Percentiles rank a stretch among this genome's conserved stretches.
phyloP scores from a whole-genome alignment of 2,113 vertebrate species.

The Pelusios castaneus region DNA sequence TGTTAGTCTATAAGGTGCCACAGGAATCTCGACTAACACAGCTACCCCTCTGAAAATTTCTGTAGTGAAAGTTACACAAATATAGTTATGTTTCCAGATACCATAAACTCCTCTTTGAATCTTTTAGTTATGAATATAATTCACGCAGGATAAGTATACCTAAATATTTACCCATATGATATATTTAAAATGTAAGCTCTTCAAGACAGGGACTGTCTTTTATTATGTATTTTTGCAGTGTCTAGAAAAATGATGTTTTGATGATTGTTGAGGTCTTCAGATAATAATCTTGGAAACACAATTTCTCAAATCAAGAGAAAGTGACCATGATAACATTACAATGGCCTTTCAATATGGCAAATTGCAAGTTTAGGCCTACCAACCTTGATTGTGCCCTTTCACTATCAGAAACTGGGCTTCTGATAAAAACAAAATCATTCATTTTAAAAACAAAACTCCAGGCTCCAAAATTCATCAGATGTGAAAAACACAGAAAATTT shows the following conservation, averaged over 20 bases:
- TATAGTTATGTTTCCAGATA: conserved; percentile 58
- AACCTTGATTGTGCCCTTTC: not conserved
- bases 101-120: conserved; percentile 46
- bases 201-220: not conserved
- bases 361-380: not conserved
- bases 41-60: too few relatives aligned
- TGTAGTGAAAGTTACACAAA: conserved; percentile 44
- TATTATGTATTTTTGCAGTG: rapidly evolving
- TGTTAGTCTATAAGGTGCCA: too few relatives aligned
- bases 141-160: conserved; percentile 52
- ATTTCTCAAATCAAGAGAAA: not conserved
- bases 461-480: not conserved
- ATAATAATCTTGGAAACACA: not conserved
- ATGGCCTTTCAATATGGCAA: not conserved
- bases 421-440: not conserved
- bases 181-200: conserved; percentile 37
- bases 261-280: not conserved
- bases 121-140: conserved; percentile 44
- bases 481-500: not conserved
- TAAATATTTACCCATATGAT: conserved; percentile 46
- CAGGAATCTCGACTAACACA: too few relatives aligned
- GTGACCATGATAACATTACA: not conserved
- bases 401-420: not conserved
- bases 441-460: not conserved
- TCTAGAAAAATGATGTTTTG: not conserved